Evolutionary conservation across 2,888 invertebrate species (phyloP), one percentile per base, ranked within the genome.

Genomic region (Aleiodes testaceus): DNA sequence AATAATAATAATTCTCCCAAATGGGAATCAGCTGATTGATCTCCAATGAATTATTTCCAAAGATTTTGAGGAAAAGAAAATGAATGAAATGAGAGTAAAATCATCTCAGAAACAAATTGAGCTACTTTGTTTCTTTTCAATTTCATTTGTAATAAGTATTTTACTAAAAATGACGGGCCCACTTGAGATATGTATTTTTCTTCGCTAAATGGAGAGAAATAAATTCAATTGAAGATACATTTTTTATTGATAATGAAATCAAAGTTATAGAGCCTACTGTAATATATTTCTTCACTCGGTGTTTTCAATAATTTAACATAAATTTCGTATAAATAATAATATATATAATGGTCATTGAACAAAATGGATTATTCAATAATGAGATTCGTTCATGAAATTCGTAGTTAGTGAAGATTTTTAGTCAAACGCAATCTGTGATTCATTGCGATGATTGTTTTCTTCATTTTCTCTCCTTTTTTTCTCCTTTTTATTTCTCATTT

Each of bases 261-360:
- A 11, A 59, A 14, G 14, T 63, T 44, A 11, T 44, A 45, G 45
- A 63, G 63, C 61, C 73, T 74, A 73, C 69, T 75, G 72, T 77
- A 77, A 75, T 55, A 75, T 76, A 66, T 9, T 20, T 66, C 63
- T 45, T 45, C 45, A 63, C 63, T 63, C 20, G 63, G 45, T 63
- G 63, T 63, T 45, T 63, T 63, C 20, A 45, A 20, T 45, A 63
- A 63, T 20, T 45, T 45, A 45, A n/a, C 22, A 20, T 63, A 44
- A n/a, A 63, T 45, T 44, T 63, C 44, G 45, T 63, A 45, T 45
- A 22, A 45, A 63, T 45, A 45, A 63, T 45, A 22, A 20, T 26
- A 55, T 55, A 22, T 22, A 55, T 44, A 63, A 63, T 63, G 42
- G 1, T 63, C 20, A 63, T 63, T 44, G 20, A 45, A 18, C 6